Base-by-base conservation (phyloP, 2,113 vertebrate genomes). In the Syngnathoides biaculeatus region DNA sequence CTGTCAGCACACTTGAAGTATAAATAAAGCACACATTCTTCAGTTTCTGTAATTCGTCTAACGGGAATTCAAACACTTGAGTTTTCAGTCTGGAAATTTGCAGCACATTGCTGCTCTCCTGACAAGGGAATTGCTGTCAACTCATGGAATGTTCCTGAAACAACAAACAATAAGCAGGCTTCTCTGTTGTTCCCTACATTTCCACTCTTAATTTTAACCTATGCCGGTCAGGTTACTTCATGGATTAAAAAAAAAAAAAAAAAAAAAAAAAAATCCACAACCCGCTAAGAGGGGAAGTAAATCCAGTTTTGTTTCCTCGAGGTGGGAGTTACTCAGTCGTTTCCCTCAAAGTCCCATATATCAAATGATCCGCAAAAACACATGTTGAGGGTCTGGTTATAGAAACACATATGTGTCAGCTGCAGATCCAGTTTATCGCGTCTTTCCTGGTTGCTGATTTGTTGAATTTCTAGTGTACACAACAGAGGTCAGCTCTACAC, bases 281-380 rank as follows among this genome's bases (percentile, higher is more conserved):
- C 64, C 69, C 57, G 64, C 78, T 64, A 67, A 81, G 74, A 64
- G 58, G 59, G 74, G 72, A 77, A 75, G 86, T 92, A 91, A 91
- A 92, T 90, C 88, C 79, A 56, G 80, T 82, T 85, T 86, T 80
- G 85, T 87, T 77, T 82, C 80, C 84, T 84, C 75, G 71, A 86
- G 83, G 83, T 80, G 88, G 80, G 79, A 85, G 79, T 74, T 79
- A 87, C 84, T 87, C 79, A 80, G 8, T 87, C 83, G 85, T 85
- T 87, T 88, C 86, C 84, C 80, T 71, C 75, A 71, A 82, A 90
- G 88, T 88, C 88, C 89, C 84, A 88, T 91, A 85, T 90, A 90
- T 92, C 88, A 92, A 88, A 87, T 85, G 86, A 84, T 90, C 89
- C 85, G 91, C 83, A 88, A 90, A 92, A 92, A 89, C 90, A 91